phyloP scores from a whole-genome alignment of 53 echinoderm and acorn worm species.

The Holothuria scabra region DNA sequence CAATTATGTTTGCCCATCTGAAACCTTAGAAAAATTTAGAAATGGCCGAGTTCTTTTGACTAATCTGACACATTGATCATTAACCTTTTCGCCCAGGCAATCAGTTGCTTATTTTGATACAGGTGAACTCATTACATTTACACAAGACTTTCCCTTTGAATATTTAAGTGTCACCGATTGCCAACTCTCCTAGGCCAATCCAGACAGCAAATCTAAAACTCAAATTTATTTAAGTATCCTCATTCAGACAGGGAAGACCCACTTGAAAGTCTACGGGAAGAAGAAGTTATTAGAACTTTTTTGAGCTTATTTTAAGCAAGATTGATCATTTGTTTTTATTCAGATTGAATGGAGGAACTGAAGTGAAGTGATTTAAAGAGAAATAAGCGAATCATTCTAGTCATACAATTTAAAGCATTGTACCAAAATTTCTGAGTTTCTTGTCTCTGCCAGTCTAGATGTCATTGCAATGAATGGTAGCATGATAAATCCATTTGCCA shows the following conservation, averaged over 20 bases:
- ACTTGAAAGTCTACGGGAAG: background rate
- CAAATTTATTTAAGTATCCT: slow-evolving; percentile 15
- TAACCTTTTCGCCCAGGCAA: background rate
- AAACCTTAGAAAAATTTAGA: background rate
- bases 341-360: no score
- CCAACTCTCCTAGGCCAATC: no score
- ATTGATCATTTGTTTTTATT: no score
- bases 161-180: background rate
- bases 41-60: background rate
- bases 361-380: no score
- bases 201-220: background rate
- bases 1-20: no score
- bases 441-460: no score
- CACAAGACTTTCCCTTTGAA: background rate
- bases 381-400: no score
- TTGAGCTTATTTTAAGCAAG: no score
- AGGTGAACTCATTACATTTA: background rate
- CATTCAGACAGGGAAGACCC: slow-evolving; percentile 18
- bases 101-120: background rate
- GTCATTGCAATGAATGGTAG: no score
- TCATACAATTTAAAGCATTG: no score
- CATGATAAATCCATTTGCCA: no score
- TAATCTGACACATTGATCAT: background rate
- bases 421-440: no score
- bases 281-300: slow-evolving; percentile 23